A percentile compares a stretch with the other conserved stretches of the same genome.
phyloP scores from a whole-genome alignment of 2,113 vertebrate genomes.

The Emberiza fucata region DNA sequence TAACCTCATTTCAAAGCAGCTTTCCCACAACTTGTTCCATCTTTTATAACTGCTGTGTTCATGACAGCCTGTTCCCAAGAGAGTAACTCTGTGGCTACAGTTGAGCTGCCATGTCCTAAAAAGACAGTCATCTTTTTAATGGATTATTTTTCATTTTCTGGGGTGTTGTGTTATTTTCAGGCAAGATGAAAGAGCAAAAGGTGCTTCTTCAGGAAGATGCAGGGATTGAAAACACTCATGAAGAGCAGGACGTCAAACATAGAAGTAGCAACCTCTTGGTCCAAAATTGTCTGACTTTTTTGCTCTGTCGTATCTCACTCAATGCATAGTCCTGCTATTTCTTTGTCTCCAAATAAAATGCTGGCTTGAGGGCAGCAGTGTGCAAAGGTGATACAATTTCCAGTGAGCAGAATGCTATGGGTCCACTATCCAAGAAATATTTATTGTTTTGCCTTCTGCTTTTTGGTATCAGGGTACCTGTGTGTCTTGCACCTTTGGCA shows the following conservation, averaged over 20 bases:
- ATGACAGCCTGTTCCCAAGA: neutral
- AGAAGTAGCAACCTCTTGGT: neutral
- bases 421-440: neutral
- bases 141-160: neutral
- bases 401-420: neutral
- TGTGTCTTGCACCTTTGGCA: neutral
- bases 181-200: neutral
- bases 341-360: neutral
- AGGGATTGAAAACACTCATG: neutral
- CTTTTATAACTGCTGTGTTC: neutral
- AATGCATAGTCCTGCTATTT: neutral
- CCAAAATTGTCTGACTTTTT: neutral
- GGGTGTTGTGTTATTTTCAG: neutral
- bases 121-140: neutral
- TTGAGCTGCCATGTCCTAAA: neutral
- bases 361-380: neutral
- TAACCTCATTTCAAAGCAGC: neutral
- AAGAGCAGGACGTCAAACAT: neutral
- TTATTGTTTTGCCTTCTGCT: neutral
- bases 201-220: neutral
- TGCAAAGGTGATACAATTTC: neutral
- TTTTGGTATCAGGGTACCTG: neutral
- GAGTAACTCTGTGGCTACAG: neutral
- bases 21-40: neutral
- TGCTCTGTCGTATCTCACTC: neutral